phyloP scores from a whole-genome alignment of 1,140 invertebrate genomes.

The Anadara kagoshimensis region DNA sequence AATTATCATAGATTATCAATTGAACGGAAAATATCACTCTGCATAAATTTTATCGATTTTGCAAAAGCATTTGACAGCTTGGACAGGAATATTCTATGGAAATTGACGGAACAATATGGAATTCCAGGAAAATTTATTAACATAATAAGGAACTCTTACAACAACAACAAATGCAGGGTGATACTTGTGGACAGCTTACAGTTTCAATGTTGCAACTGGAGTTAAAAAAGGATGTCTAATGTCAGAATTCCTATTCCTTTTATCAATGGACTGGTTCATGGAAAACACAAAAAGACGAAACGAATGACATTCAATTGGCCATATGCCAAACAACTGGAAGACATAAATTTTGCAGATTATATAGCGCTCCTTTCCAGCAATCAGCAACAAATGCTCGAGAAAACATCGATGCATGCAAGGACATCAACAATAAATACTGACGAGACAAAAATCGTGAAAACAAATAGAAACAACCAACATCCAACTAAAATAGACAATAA shows the following conservation, averaged over 20 bases:
- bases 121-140: background rate
- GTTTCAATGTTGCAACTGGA: background rate
- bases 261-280: background rate
- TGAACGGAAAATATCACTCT: conserved; percentile 51
- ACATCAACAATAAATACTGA: no score
- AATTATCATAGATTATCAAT: conserved; percentile 53
- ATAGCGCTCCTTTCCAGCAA: no score
- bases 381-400: no score
- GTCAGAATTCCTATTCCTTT: background rate
- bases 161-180: background rate
- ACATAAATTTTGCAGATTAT: no score
- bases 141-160: background rate
- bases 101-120: conserved; percentile 7
- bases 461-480: no score
- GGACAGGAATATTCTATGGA: conserved; percentile 6
- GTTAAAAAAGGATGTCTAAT: background rate
- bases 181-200: background rate
- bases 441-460: no score
- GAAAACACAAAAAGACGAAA: background rate
- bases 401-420: no score
- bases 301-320: no score
- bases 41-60: conserved; percentile 23
- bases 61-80: conserved; percentile 12
- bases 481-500: no score
- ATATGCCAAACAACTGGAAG: no score